phyloP scores from a whole-genome alignment of 2,888 invertebrate species.

The Theodoxus fluviatilis region DNA sequence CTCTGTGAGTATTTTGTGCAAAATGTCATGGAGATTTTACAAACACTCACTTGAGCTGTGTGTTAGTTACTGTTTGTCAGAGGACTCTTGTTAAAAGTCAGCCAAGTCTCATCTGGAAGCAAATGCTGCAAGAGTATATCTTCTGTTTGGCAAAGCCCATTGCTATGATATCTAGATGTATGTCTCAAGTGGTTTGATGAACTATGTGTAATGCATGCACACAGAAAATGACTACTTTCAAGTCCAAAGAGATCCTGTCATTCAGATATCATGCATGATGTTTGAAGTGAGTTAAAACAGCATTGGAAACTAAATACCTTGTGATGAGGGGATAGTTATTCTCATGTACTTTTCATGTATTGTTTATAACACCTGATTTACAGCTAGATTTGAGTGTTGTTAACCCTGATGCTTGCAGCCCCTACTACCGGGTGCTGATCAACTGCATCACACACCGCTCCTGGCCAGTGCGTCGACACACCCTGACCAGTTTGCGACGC shows the following conservation, averaged over 20 bases:
- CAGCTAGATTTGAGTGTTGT: background rate
- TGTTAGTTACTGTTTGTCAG: too few relatives aligned
- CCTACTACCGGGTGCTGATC: slow-evolving; percentile 77
- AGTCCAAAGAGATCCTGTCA: too few relatives aligned
- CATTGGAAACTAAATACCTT: too few relatives aligned
- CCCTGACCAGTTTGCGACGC: slow-evolving; percentile 71
- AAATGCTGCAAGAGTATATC: too few relatives aligned
- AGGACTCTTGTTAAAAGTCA: too few relatives aligned
- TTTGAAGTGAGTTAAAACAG: too few relatives aligned
- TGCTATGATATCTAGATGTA: background rate
- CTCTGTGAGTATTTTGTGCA: slow-evolving; percentile 40
- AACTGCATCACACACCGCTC: slow-evolving; percentile 74
- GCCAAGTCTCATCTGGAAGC: too few relatives aligned
- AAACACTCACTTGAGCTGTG: too few relatives aligned
- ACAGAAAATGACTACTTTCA: too few relatives aligned
- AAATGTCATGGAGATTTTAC: slow-evolving; percentile 6
- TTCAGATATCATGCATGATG: too few relatives aligned
- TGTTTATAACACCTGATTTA: slow-evolving; percentile 10
- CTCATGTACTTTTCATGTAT: background rate
- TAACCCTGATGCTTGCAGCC: slow-evolving; percentile 62
- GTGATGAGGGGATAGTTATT: too few relatives aligned
- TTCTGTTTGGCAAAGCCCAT: background rate
- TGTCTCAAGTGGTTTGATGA: background rate
- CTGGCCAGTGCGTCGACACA: slow-evolving; percentile 72
- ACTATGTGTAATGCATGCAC: too few relatives aligned